phyloP scores from a whole-genome alignment of 1,140 invertebrate genomes.

The Drosophila asahinai region DNA sequence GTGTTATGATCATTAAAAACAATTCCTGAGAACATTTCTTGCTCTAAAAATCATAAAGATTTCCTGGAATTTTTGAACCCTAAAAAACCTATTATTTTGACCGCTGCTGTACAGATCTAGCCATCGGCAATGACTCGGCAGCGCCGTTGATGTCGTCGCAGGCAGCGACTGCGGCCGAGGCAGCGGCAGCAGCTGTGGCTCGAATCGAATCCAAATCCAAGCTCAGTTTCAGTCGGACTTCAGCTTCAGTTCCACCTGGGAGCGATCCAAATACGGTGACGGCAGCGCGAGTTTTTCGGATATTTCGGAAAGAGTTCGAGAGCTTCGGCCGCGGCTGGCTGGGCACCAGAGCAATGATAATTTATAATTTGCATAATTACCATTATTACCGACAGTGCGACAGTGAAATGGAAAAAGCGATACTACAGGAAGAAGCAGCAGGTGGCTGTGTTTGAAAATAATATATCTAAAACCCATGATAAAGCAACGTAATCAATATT shows the following conservation, averaged over 20 bases:
- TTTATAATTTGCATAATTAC: constrained; percentile 82
- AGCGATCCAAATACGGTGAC: constrained; percentile 40
- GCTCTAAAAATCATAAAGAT: background rate
- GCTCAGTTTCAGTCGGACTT: constrained; percentile 54
- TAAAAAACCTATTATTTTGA: background rate
- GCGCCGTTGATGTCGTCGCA: constrained; percentile 13
- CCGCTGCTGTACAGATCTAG: constrained; percentile 9
- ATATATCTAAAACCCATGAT: constrained; percentile 8
- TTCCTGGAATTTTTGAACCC: background rate
- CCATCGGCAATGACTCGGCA: constrained; percentile 64
- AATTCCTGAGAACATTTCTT: background rate
- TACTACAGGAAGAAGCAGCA: background rate
- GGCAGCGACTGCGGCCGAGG: constrained; percentile 47
- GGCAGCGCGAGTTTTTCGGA: constrained; percentile 13
- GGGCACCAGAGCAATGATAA: constrained; percentile 70
- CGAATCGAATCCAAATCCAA: constrained; percentile 44
- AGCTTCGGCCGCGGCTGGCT: constrained; percentile 58
- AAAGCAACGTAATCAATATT: background rate
- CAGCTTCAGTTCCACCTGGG: constrained; percentile 60
- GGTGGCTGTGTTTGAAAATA: constrained; percentile 1
- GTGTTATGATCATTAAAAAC: background rate
- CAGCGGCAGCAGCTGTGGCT: constrained; percentile 24
- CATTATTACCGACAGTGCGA: constrained; percentile 66
- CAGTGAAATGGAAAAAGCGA: constrained; percentile 47
- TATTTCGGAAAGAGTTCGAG: constrained; percentile 11